Conservation (phyloP, 2,888 invertebrate species). For the Meandrusa payeni region DNA sequence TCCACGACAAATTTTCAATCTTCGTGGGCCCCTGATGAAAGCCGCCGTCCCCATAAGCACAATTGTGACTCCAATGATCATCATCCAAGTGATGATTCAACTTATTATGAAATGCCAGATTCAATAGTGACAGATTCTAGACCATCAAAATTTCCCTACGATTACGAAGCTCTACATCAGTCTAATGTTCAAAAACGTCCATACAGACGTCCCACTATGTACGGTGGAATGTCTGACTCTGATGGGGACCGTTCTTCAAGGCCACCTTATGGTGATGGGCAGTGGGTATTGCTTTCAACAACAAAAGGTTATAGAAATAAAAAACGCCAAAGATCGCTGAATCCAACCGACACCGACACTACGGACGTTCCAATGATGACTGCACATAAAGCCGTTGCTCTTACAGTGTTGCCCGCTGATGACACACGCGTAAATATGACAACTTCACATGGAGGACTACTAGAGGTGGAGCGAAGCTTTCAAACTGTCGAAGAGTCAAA, state of each 20-base stretch:
- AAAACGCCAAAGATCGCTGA: constrained; percentile 67
- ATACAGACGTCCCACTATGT: constrained; percentile 67
- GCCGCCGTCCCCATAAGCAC: constrained; percentile 64
- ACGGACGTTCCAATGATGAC: constrained; percentile 53
- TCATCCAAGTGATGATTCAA: constrained; percentile 50
- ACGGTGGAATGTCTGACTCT: constrained; percentile 63
- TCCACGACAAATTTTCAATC: constrained; percentile 46
- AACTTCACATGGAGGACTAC: constrained; percentile 85
- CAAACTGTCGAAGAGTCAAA: constrained; percentile 84
- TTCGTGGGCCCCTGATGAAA: constrained; percentile 66
- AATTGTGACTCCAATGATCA: constrained; percentile 63
- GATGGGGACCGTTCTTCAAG: constrained; percentile 77
- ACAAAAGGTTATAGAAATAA: constrained; percentile 87
- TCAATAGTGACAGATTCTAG: constrained; percentile 71
- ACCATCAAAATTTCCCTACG: constrained; percentile 71
- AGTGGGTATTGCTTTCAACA: constrained; percentile 89
- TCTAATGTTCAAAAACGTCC: constrained; percentile 55
- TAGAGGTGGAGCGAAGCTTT: constrained; percentile 87
- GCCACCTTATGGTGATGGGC: constrained; percentile 85
- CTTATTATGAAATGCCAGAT: constrained; percentile 66
- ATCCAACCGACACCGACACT: constrained; percentile 43
- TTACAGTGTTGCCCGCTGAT: constrained; percentile 88
- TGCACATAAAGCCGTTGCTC: constrained; percentile 79
- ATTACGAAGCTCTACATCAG: constrained; percentile 68
- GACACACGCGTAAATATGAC: constrained; percentile 83